phyloP scores from a whole-genome alignment of 2,888 invertebrate genomes.

The Capitulum mitella region DNA sequence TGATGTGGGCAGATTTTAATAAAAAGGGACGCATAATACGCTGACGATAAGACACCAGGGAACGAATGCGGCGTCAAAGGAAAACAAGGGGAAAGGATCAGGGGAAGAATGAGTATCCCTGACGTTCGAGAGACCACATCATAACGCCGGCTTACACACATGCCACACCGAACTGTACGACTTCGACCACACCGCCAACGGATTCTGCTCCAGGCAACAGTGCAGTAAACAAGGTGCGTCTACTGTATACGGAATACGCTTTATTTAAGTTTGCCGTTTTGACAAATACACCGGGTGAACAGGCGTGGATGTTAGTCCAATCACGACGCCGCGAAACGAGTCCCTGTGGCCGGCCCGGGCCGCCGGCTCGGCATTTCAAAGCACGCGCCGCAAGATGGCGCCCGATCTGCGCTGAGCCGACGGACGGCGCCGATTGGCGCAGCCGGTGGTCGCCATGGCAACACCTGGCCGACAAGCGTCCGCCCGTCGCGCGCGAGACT shows the following conservation, averaged over 20 bases:
- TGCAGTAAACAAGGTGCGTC: not conserved
- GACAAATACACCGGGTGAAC: not conserved
- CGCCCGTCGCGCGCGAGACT: not conserved
- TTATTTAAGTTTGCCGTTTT: not conserved
- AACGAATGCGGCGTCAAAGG: no score
- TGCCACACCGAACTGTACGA: no score
- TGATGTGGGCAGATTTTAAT: no score
- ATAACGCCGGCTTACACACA: no score
- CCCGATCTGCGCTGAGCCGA: not conserved
- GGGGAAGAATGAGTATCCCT: no score
- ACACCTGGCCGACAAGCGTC: not conserved
- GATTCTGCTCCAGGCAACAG: no score
- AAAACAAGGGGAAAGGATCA: no score
- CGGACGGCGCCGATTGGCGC: not conserved
- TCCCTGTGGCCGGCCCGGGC: not conserved
- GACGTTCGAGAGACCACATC: no score
- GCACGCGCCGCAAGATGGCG: not conserved
- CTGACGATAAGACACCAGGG: no score
- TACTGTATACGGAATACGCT: constrained; percentile 19
- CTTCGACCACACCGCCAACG: no score
- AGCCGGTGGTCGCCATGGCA: not conserved
- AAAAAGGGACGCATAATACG: no score
- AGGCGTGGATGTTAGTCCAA: not conserved
- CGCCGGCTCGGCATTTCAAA: not conserved
- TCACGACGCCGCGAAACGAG: not conserved